Conservation (phyloP, 2,888 invertebrate species). For the Mellilla xanthometata region DNA sequence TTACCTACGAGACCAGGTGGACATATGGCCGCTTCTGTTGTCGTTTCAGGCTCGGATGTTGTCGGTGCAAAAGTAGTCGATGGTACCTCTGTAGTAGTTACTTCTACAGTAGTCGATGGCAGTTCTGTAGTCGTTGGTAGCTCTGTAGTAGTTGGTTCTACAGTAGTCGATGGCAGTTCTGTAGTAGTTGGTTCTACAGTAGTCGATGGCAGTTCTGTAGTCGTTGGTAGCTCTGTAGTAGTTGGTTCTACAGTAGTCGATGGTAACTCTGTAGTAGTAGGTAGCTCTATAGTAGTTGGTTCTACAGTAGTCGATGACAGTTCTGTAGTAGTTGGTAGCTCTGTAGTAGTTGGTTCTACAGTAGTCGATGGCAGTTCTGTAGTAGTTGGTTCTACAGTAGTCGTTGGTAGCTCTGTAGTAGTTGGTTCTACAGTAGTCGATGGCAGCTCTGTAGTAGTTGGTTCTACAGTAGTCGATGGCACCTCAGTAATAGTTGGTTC, state of each 20-base stretch:
- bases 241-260: conserved; percentile 1
- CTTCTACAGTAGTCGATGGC: too few species aligned
- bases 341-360: conserved; percentile 9
- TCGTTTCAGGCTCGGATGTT: neutral
- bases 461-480: neutral
- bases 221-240: too few species aligned
- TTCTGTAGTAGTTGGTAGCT: conserved; percentile 2
- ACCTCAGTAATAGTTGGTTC: neutral
- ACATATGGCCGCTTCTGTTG: neutral
- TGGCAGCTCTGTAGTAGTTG: neutral
- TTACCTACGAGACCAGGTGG: conserved; percentile 11
- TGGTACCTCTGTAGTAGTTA: too few species aligned
- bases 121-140: too few species aligned
- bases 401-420: neutral
- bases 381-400: conserved; percentile 3
- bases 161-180: conserved; percentile 5
- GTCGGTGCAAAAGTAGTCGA: conserved; percentile 2
- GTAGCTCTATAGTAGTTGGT: too few species aligned
- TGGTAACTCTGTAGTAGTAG: neutral
- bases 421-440: neutral
- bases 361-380: conserved; percentile 6
- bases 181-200: conserved; percentile 4
- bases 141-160: conserved; percentile 9
- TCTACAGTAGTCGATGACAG: conserved; percentile 4
- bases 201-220: neutral